Base-by-base conservation (phyloP, 2,113 vertebrate species). In the Hucho hucho region DNA sequence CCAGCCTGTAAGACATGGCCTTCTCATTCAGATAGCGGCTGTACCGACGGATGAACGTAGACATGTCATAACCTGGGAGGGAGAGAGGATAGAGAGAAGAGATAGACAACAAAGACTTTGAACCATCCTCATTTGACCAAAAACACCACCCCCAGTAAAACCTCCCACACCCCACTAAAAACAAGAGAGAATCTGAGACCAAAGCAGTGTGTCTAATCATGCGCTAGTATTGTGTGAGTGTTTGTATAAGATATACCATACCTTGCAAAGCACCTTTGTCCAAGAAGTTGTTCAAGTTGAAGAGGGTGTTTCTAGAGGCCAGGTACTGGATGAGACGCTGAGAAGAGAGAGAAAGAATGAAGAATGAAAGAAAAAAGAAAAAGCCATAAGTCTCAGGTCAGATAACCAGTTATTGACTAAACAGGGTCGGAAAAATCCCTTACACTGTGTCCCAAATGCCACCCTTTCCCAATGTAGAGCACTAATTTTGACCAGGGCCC, bases 21-120 rank as follows among this genome's bases (percentile, higher is more conserved):
- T 98, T 98, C 92, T 98, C 97, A 67, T 98, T 98, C 93, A 99
- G 93, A 89, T 98, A 99, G 82, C 94, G 95, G 91, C 97, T 97
- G 81, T 98, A 98, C 53, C 95, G 89, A 69, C 97, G 93, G 87
- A 98, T 98, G 92, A 98, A 98, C 71, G 94, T 94, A 71, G 97
- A 99, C 97, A 98, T 98, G 89, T 96, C 91, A 70, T 95, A 97
- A 80, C 96, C 97, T 99, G 37, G 25, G 29, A 37, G n/a, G n/a
- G 67, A 69, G 16, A 69, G 20, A 64, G 53, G 61, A 18, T 9
- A 24, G 22, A n/a, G 59, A 63, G 22, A 64, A 65, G 25, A 26
- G 22, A 25, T 0, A 28, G 63, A 64, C 2, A 13, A 13, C 4
- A 0, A 25, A 53, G 49, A 53, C 49, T 13, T 16, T 18, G 4